phyloP scores from a whole-genome alignment of 35 echinoderm and acorn worm species.

The Holothuria glaberrima region DNA sequence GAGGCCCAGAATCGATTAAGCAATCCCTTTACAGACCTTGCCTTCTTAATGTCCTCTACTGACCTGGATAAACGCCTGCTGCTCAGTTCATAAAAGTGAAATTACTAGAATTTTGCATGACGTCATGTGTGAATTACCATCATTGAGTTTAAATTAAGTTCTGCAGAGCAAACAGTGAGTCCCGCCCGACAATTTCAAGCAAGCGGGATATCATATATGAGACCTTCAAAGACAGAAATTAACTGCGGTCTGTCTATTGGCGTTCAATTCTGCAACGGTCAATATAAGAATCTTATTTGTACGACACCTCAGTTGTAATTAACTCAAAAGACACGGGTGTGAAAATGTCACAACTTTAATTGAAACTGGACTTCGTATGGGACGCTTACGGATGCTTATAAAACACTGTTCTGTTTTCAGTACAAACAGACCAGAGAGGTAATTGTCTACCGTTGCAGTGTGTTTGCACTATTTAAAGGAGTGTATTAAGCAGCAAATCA shows the following conservation, averaged over 20 bases:
- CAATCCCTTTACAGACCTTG: too few relatives aligned
- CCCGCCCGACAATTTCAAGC: background rate
- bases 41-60: too few relatives aligned
- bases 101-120: conserved; percentile 26
- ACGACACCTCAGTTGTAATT: background rate
- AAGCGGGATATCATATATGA: conserved; percentile 10
- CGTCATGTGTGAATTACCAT: conserved; percentile 36
- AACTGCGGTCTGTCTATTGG: background rate
- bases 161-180: conserved; percentile 23
- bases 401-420: conserved; percentile 2
- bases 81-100: background rate
- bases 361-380: background rate
- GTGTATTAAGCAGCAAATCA: too few relatives aligned
- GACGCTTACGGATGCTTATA: conserved; percentile 18
- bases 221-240: conserved; percentile 11
- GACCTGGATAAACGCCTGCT: too few relatives aligned
- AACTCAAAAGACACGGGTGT: conserved; percentile 18
- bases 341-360: conserved; percentile 23
- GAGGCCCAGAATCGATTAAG: too few relatives aligned
- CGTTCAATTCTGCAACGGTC: too few relatives aligned
- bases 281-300: too few relatives aligned
- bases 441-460: background rate
- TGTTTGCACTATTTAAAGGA: too few relatives aligned
- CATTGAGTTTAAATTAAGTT: conserved; percentile 37
- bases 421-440: background rate